Evolutionary conservation across 2,113 vertebrate species (phyloP).

Genomic region (Mastomys coucha): DNA sequence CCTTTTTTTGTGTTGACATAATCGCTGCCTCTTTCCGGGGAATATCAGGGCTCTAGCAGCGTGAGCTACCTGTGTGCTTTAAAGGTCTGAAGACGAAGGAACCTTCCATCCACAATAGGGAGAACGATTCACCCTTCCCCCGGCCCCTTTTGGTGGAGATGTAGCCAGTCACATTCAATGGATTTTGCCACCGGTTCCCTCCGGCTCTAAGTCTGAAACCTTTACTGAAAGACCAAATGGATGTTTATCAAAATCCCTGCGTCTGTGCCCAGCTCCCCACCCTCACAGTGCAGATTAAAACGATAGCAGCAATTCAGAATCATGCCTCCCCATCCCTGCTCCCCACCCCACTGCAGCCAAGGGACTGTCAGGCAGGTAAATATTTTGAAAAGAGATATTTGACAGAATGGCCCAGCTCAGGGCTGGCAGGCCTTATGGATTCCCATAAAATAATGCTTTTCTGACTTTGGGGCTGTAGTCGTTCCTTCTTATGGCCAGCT

Average conservation of each 20-base stretch:
- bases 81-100: not conserved
- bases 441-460: not conserved
- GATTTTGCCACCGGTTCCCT: conserved; percentile 32
- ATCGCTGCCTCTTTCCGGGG: conserved; percentile 16
- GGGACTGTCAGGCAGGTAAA: not conserved
- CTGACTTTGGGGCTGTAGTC: not conserved
- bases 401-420: not conserved
- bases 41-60: not conserved
- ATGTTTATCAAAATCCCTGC: not conserved
- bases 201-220: conserved; percentile 41
- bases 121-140: not conserved
- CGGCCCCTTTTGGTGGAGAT: not conserved
- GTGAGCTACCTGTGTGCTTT: not conserved
- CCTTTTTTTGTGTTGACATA: conserved; percentile 42
- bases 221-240: not conserved
- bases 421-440: not conserved
- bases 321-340: not conserved
- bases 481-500: not conserved
- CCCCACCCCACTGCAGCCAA: not conserved
- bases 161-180: not conserved
- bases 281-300: not conserved
- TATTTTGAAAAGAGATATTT: conserved; percentile 20
- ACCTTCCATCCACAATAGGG: not conserved
- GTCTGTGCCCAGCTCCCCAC: not conserved
- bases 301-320: not conserved